Conservation (phyloP, 2,888 invertebrate genomes). For the Tortricodes alternella region DNA sequence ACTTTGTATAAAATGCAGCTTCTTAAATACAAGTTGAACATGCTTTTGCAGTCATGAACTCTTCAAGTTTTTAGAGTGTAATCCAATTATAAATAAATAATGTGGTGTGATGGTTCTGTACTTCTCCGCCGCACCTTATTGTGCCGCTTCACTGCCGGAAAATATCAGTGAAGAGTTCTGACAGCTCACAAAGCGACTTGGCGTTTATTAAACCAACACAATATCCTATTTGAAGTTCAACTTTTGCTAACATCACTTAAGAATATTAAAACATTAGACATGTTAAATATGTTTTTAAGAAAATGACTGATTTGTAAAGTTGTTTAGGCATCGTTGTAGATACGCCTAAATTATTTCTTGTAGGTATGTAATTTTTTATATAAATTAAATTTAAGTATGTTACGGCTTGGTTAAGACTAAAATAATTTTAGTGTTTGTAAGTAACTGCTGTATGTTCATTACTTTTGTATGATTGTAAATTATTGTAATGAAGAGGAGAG, state of each 20-base stretch:
- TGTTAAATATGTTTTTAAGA: conserved; percentile 62
- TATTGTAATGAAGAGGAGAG: conserved; percentile 34
- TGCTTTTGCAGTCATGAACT: no score
- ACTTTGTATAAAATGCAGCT: neutral
- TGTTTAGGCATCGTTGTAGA: conserved; percentile 66
- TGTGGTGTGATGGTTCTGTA: neutral
- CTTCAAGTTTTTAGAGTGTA: neutral
- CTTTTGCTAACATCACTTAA: conserved; percentile 28
- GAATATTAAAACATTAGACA: conserved; percentile 27
- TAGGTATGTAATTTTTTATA: conserved; percentile 57
- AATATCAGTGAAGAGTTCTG: neutral
- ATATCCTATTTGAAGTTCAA: conserved; percentile 15
- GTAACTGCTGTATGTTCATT: conserved; percentile 41
- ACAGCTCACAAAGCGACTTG: conserved; percentile 11
- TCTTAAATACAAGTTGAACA: neutral
- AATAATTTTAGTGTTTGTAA: conserved; percentile 47
- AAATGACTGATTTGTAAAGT: conserved; percentile 74
- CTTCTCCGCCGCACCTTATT: neutral
- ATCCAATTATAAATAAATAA: neutral
- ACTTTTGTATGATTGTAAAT: conserved; percentile 46
- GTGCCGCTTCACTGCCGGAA: neutral
- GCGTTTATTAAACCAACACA: conserved; percentile 9
- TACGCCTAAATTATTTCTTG: conserved; percentile 66
- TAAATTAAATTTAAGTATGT: conserved; percentile 48
- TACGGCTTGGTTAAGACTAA: conserved; percentile 40